Conservation (phyloP, 2,888 invertebrate genomes). For the Apodemia duryi region DNA sequence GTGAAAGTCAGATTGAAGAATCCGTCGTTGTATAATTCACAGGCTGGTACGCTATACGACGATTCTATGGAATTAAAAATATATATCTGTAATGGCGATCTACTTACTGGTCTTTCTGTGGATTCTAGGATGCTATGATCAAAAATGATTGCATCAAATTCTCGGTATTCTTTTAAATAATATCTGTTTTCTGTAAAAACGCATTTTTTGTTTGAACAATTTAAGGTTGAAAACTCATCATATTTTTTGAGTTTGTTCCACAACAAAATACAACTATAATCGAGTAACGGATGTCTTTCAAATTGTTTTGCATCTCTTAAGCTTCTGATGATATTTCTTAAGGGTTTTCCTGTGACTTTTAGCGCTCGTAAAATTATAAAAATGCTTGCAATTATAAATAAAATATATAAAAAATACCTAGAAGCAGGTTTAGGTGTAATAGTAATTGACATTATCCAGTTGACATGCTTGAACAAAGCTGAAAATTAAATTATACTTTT, state of each 20-base stretch:
- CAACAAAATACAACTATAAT: not conserved
- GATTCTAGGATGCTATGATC: conserved; percentile 25
- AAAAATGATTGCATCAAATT: not conserved
- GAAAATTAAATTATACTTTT: too few species aligned
- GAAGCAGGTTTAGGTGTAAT: not conserved
- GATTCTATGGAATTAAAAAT: conserved; percentile 48
- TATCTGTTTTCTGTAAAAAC: not conserved
- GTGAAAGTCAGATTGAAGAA: conserved; percentile 70
- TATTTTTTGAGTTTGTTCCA: not conserved
- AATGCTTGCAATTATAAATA: not conserved
- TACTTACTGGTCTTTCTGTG: conserved; percentile 33
- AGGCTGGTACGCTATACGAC: conserved; percentile 40
- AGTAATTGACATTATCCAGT: not conserved
- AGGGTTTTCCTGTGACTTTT: not conserved
- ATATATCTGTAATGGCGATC: conserved; percentile 40
- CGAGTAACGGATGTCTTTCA: not conserved
- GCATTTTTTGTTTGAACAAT: not conserved
- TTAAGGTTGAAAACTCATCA: not conserved
- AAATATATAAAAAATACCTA: not conserved
- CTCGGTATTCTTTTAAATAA: not conserved
- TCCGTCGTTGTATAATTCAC: conserved; percentile 44
- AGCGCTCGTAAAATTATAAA: not conserved
- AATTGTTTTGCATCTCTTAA: not conserved
- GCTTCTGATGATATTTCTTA: not conserved
- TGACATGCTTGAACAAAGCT: not conserved